These are phyloP conservation scores for Peromyscus californicus DNA, from an alignment of 2,113 vertebrate species.

Conservation along the genomic window DNA sequence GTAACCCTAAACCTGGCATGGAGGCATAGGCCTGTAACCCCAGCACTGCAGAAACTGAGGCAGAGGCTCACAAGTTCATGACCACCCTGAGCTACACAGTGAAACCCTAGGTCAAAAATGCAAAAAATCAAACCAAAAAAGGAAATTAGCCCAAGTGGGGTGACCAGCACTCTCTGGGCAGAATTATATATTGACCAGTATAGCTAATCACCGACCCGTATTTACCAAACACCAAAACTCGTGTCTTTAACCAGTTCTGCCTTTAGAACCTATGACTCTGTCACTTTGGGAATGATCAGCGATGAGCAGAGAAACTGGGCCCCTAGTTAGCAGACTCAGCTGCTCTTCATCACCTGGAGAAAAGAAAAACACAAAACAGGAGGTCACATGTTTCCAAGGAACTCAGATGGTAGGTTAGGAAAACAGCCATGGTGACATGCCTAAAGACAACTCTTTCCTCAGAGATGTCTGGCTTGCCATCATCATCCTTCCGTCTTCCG, in stretches of 20 bases:
- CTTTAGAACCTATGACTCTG: background rate
- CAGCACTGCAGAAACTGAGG: background rate
- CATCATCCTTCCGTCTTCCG: background rate
- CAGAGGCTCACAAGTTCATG: background rate
- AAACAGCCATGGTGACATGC: background rate
- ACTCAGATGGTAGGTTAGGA: background rate
- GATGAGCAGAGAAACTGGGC: background rate
- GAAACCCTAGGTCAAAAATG: background rate
- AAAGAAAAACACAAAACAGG: background rate
- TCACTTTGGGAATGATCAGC: background rate
- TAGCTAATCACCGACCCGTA: background rate
- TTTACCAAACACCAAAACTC: background rate
- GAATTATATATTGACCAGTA: background rate
- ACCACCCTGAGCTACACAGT: background rate
- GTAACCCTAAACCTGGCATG: background rate
- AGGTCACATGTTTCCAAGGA: too few species aligned
- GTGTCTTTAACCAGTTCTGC: too few species aligned
- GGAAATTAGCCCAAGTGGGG: background rate
- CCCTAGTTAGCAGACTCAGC: background rate
- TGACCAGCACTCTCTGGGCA: fast-evolving
- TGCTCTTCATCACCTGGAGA: background rate
- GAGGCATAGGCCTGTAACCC: background rate
- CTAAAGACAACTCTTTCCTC: background rate
- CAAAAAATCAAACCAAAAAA: background rate
- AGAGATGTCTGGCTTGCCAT: background rate